Base-by-base conservation (phyloP, 2,888 invertebrate genomes). In the Candidula unifasciata region DNA sequence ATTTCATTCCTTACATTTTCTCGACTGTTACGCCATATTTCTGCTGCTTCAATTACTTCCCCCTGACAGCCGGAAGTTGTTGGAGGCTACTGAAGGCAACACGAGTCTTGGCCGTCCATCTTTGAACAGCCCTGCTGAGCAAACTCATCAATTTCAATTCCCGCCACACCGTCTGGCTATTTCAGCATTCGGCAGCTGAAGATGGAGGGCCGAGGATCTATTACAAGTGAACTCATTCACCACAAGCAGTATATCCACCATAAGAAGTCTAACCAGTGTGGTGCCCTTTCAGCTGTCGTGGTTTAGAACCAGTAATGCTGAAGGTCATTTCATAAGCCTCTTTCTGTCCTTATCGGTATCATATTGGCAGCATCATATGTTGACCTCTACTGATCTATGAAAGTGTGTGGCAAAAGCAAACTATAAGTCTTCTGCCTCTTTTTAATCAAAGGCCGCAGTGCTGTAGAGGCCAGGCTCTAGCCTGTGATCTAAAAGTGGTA, bases 161-260 rank as follows among this genome's bases (percentile, higher is more conserved):
- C 10, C 13, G 2, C 73, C 27, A 44, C 27, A 73, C 73, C 27
- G 27, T 52, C n/a, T n/a, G 37, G n/a, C 44, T 44, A 44, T 37
- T 73, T 73, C 73, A 73, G n/a, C n/a, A 73, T 27, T 44, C 73
- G 37, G 37, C 73, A 44, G 6, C 73, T 21, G 73, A 10, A 52
- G 44, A 71, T 71, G 37, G 71, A 71, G 37, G 21, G 21, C 1
- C 35, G 3, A 21, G 5, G 37, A 73, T 73, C 37, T 37, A 73
- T 73, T 33, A 73, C 44, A n/a, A n/a, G 44, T 13, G 16, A 73
- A 73, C 33, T 44, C 5, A 44, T 73, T 73, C 73, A 52, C 52
- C 5, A 44, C 13, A 8, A 44, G 44, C 35, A 3, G 44, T 44
- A 37, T 37, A 73, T 73, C 44, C 2, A 44, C 27, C n/a, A n/a